Base-by-base conservation (phyloP, 2,113 vertebrate genomes). In the Polypterus senegalus region DNA sequence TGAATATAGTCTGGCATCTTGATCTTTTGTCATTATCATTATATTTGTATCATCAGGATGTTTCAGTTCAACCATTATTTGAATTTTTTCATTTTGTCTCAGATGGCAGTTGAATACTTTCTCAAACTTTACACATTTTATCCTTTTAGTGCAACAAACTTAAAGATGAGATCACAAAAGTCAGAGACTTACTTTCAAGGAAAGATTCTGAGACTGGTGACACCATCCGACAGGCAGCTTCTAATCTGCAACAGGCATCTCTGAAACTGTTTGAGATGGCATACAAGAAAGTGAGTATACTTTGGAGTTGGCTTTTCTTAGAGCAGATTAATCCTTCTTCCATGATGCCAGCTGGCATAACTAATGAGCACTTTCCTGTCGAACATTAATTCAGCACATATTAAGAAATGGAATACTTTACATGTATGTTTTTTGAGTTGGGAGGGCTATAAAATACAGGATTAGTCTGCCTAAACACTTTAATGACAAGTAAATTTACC, bases 181-280 rank as follows among this genome's bases (percentile, higher is more conserved):
- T 98, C 77, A 81, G 83, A 54, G 88, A 95, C 49, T 84, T 99
- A 59, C 79, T 99, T 75, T 82, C 92, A 74, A 87, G 91, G 64
- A 97, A 97, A 82, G 95, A 99, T 7, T 78, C 83, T 0, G 96
- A 98, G 81, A 97, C 92, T 0, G 96, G 94, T 49, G 94, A 98
- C 76, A 94, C 87, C 80, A 98, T 99, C 74, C 89, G 91, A 69
- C 93, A 98, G 73, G 92, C 93, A 1, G 91, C 96, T 63, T 87
- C 78, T 59, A 86, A 68, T 65, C 86, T 99, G 63, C 96, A 99
- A 76, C 96, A 99, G 65, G 91, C 96, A 0, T 99, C 96, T 11
- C 69, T 99, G 63, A 99, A 98, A n/a, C 92, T 99, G 62, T 99
- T 99, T 5, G 96, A 99, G 72, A 92, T 97, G 87, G 96, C 96